These are phyloP conservation scores for Triops longicaudatus DNA, from an alignment of 1,140 invertebrate species.

Conservation along the genomic window DNA sequence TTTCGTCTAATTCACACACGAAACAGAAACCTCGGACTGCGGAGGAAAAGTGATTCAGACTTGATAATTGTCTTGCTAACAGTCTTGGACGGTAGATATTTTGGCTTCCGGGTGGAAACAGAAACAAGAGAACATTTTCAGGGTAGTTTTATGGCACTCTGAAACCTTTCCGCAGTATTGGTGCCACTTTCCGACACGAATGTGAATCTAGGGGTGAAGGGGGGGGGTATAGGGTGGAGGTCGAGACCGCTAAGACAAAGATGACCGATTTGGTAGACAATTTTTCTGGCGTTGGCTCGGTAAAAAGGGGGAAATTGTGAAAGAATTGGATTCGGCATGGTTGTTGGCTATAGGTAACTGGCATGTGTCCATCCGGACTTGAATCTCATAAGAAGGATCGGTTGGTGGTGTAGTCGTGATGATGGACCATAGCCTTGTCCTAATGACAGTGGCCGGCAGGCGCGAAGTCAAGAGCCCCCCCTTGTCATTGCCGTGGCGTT, in stretches of 20 bases:
- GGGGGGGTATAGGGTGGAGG: too few species aligned
- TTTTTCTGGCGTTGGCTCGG: neutral
- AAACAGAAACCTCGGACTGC: neutral
- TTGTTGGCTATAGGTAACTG: neutral
- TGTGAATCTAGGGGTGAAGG: too few species aligned
- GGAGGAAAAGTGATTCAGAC: neutral
- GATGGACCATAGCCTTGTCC: neutral
- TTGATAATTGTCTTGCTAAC: neutral
- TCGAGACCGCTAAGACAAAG: neutral
- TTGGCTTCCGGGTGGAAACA: neutral
- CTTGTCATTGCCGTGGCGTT: neutral
- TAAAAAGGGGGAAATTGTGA: neutral
- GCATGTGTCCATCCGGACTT: conserved; percentile 1
- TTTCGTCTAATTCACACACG: neutral
- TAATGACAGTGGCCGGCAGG: conserved; percentile 13
- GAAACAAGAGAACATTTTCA: too few species aligned
- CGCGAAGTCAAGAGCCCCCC: neutral
- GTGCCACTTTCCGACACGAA: too few species aligned
- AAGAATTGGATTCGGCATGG: conserved; percentile 10
- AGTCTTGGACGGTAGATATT: neutral
- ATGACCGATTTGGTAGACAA: neutral
- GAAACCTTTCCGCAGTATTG: neutral
- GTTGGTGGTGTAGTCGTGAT: conserved; percentile 1
- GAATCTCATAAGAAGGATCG: neutral
- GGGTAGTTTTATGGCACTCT: neutral